These are phyloP conservation scores for Larimichthys polyactis DNA, from an alignment of 2,113 vertebrate genomes.

Conservation along the genomic window DNA sequence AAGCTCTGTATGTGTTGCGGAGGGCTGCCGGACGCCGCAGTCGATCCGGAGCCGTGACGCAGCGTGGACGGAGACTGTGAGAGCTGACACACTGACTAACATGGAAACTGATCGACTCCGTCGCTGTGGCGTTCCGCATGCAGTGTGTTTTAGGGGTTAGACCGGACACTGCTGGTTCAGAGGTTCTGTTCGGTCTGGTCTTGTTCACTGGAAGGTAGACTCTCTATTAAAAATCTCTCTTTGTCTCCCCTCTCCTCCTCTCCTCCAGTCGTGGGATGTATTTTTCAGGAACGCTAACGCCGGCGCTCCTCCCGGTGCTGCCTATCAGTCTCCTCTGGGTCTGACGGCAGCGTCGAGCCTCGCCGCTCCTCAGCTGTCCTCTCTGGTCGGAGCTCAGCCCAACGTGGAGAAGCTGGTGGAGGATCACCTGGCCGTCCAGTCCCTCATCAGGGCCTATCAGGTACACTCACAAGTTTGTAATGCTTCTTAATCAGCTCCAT, in stretches of 20 bases:
- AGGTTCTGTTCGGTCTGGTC: too few relatives aligned
- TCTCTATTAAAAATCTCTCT: neutral
- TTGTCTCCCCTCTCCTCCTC: neutral
- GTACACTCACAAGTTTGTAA: conserved; percentile 71
- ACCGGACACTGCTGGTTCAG: too few relatives aligned
- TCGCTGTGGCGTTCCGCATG: too few relatives aligned
- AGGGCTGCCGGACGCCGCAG: too few relatives aligned
- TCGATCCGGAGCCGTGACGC: too few relatives aligned
- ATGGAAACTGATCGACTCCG: too few relatives aligned
- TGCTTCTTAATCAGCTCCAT: too few relatives aligned
- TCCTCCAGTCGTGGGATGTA: conserved; percentile 95
- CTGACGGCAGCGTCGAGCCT: conserved; percentile 65
- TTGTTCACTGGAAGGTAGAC: too few relatives aligned
- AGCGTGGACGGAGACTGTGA: too few relatives aligned
- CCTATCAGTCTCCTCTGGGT: conserved; percentile 95
- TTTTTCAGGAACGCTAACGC: conserved; percentile 98
- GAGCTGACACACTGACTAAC: too few relatives aligned
- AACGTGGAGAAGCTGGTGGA: conserved; percentile 98
- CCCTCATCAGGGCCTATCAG: conserved; percentile 98
- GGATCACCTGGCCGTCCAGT: conserved; percentile 97
- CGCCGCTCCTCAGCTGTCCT: conserved; percentile 84
- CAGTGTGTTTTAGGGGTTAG: too few relatives aligned
- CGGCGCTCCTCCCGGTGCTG: conserved; percentile 92
- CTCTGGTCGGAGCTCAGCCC: conserved; percentile 89
- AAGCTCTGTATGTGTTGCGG: too few relatives aligned